Percentiles rank a stretch among this genome's conserved stretches.
Conservation (phyloP, 2,797 vertebrate genomes). For the Tragelaphus eurycerus region DNA sequence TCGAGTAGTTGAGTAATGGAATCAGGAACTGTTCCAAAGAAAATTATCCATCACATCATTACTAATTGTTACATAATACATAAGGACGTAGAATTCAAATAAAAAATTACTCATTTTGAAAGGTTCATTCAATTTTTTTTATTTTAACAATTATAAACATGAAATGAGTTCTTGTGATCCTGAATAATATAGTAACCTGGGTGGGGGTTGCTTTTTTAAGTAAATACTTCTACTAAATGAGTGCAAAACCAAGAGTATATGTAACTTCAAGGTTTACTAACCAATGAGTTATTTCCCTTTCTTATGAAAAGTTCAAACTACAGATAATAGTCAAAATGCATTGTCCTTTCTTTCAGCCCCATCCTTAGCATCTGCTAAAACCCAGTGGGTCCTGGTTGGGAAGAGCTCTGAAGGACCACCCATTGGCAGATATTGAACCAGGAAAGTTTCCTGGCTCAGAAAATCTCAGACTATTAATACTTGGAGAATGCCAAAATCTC, state of each 20-base stretch:
- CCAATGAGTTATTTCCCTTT: background rate
- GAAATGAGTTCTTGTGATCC: conserved; percentile 70
- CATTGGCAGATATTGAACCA: conserved; percentile 35
- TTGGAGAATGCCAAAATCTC: conserved; percentile 39
- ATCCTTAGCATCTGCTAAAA: conserved; percentile 2
- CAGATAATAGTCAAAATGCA: background rate
- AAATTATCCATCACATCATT: conserved; percentile 88
- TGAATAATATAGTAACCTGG: conserved; percentile 59
- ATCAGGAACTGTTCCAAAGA: conserved; percentile 89
- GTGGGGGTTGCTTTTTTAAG: background rate
- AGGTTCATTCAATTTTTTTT: conserved; percentile 81
- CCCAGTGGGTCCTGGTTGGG: background rate
- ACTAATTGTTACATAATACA: conserved; percentile 91
- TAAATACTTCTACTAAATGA: conserved; percentile 1
- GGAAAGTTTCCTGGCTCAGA: conserved; percentile 45
- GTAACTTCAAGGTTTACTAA: background rate
- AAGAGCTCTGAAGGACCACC: background rate
- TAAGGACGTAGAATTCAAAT: conserved; percentile 85
- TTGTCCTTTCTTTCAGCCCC: background rate
- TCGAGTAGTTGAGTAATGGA: conserved; percentile 88
- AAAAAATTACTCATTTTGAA: conserved; percentile 85
- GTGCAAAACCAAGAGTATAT: background rate
- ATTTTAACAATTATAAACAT: conserved; percentile 80
- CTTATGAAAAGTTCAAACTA: background rate
- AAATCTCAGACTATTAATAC: conserved; percentile 43